Percentiles rank a stretch among this genome's conserved stretches.
These are phyloP conservation scores for Rotaria macrura DNA, from an alignment of 2,888 invertebrate genomes.

Conservation along the genomic window DNA sequence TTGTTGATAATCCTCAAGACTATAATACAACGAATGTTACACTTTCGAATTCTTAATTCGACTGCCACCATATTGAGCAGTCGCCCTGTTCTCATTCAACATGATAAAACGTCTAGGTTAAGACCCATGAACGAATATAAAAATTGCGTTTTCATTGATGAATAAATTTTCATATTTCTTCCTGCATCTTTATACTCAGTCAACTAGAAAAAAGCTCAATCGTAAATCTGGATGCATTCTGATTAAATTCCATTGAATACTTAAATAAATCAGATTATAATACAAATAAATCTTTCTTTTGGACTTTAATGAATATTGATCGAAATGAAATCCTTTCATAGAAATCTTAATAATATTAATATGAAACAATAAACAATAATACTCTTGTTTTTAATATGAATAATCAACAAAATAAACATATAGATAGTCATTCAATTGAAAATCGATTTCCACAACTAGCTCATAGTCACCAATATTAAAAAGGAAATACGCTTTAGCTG, in stretches of 20 bases:
- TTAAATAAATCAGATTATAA: not conserved
- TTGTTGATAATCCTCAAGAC: no score
- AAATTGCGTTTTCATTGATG: no score
- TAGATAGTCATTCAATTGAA: not conserved
- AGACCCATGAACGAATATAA: no score
- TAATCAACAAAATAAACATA: no score
- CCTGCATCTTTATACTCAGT: no score
- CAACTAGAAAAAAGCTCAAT: no score
- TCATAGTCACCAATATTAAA: not conserved
- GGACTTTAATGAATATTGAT: not conserved
- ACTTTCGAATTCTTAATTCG: no score
- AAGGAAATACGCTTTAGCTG: not conserved
- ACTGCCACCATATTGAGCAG: no score
- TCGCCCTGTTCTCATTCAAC: no score
- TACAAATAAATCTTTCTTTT: not conserved
- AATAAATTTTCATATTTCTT: no score
- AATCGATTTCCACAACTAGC: not conserved
- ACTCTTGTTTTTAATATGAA: not conserved
- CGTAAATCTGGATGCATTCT: not conserved
- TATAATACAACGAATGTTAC: no score
- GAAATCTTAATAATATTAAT: not conserved
- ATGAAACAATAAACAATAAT: not conserved
- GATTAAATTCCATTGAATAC: not conserved
- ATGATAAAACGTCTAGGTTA: no score
- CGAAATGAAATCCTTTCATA: not conserved